Evolutionary conservation across 2,113 vertebrate species (phyloP).

Genomic region (Mirounga angustirostris): DNA sequence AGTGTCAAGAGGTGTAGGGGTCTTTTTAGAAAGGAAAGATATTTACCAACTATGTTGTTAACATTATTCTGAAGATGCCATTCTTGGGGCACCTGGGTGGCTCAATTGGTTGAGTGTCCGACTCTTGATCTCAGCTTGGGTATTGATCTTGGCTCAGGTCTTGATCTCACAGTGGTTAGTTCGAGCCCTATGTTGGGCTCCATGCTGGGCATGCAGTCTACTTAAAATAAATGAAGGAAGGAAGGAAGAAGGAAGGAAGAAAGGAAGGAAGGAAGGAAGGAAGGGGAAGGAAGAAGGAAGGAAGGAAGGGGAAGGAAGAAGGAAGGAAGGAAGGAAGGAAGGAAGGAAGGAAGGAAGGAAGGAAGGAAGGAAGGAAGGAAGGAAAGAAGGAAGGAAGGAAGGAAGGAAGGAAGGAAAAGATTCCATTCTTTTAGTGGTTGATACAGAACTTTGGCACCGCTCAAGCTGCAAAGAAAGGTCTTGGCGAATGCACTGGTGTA

Average conservation of each 20-base stretch:
- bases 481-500: not conserved
- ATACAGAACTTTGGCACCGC: not conserved
- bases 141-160: not conserved
- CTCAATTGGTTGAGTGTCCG: not conserved
- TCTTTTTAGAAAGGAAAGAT: not conserved
- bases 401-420: not conserved
- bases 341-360: not conserved
- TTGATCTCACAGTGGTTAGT: not conserved
- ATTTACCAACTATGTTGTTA: not conserved
- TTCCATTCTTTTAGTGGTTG: not conserved
- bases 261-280: not conserved
- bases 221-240: not conserved
- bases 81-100: not conserved
- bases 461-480: too few species aligned
- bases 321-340: too few species aligned
- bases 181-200: not conserved
- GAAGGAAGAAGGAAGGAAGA: not conserved
- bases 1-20: not conserved
- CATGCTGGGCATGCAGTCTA: too few species aligned
- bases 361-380: too few species aligned
- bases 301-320: not conserved
- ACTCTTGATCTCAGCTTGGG: not conserved
- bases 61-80: not conserved
- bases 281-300: not conserved
- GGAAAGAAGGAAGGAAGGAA: too few species aligned